Conservation (phyloP, 2,113 vertebrate species). For the Smithornis capensis region DNA sequence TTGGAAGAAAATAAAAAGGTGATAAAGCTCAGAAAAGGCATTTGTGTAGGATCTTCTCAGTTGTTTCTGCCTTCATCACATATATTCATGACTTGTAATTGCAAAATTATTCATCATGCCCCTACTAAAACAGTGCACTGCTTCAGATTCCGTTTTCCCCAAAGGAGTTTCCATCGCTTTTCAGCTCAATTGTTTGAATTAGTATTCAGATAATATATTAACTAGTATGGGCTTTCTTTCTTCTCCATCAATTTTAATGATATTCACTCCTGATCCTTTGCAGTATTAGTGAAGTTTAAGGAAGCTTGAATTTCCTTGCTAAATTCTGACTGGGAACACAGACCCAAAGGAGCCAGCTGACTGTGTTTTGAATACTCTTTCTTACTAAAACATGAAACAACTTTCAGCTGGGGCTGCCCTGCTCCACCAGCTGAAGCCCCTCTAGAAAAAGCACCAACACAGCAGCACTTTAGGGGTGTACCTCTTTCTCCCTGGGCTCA, state of each 20-base stretch:
- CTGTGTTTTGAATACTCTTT: not conserved
- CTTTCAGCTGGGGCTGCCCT: not conserved
- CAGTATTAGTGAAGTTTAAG: not conserved
- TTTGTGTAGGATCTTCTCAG: not conserved
- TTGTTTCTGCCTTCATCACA: not conserved
- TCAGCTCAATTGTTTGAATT: not conserved
- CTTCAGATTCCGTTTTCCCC: not conserved
- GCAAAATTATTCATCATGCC: not conserved
- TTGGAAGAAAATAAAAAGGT: not conserved
- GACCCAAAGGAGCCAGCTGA: not conserved
- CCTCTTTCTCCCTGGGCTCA: not conserved
- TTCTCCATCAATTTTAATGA: not conserved
- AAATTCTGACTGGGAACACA: fast-evolving
- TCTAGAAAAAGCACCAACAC: not conserved
- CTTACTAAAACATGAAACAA: not conserved
- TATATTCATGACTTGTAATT: not conserved
- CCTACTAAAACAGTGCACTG: not conserved
- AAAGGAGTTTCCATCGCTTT: not conserved
- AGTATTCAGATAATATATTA: not conserved
- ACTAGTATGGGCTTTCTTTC: not conserved
- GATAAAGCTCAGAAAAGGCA: not conserved
- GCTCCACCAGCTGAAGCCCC: not conserved
- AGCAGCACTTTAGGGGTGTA: not conserved
- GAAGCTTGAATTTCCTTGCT: not conserved
- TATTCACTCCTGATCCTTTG: not conserved